These are phyloP conservation scores for Mormyrus iriodes DNA, from an alignment of 2,113 vertebrate genomes.

Conservation along the genomic window DNA sequence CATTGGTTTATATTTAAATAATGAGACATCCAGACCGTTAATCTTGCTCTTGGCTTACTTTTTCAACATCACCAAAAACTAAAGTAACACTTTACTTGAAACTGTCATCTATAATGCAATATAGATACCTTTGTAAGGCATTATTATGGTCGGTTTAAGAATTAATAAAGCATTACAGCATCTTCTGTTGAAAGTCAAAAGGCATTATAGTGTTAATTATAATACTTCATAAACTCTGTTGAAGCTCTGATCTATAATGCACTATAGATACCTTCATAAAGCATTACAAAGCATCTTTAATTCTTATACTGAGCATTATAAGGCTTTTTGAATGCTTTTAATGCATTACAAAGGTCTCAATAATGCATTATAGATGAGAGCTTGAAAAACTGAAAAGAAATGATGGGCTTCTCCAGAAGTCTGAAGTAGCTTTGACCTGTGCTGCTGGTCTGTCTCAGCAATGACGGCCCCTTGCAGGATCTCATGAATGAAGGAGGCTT, in stretches of 20 bases:
- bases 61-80: background rate
- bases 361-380: background rate
- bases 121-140: background rate
- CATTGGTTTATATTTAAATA: background rate
- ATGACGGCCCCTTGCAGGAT: background rate
- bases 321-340: no score
- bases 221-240: background rate
- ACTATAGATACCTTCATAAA: background rate
- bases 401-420: conserved; percentile 13
- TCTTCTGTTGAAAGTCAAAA: background rate
- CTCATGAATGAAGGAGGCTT: background rate
- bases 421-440: conserved; percentile 33
- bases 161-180: background rate
- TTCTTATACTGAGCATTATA: no score
- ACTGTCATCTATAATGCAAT: background rate
- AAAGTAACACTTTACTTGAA: background rate
- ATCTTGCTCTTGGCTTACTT: conserved; percentile 17
- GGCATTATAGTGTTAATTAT: background rate
- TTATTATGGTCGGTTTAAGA: background rate
- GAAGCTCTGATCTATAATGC: background rate
- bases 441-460: conserved; percentile 30
- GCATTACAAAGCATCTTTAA: background rate
- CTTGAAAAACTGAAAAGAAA: conserved; percentile 5
- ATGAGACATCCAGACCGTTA: background rate
- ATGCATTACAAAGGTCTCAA: no score